These are phyloP conservation scores for Planiliza haematocheilus DNA, from an alignment of 2,113 vertebrate genomes.

Conservation along the genomic window DNA sequence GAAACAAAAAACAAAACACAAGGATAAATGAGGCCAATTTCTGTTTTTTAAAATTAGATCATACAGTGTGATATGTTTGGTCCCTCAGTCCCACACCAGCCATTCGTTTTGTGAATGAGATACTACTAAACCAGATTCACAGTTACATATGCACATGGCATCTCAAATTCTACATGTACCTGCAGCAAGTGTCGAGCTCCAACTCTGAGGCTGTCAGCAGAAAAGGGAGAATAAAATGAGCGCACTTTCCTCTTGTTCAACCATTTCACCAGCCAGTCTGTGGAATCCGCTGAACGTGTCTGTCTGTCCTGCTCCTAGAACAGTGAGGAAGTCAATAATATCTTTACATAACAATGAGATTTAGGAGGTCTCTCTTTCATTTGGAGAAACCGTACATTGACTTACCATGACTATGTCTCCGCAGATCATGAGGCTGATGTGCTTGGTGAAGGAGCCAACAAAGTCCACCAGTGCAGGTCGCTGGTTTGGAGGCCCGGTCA, in stretches of 20 bases:
- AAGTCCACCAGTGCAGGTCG: slow-evolving; percentile 85
- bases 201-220: slow-evolving; percentile 61
- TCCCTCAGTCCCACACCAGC: not conserved
- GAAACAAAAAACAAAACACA: no score
- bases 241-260: slow-evolving; percentile 80
- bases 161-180: slow-evolving; percentile 58
- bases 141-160: not conserved
- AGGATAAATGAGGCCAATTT: not conserved
- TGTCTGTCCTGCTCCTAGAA: slow-evolving; percentile 62
- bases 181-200: slow-evolving; percentile 80
- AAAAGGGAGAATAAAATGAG: slow-evolving; percentile 80
- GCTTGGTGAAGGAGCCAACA: slow-evolving; percentile 83
- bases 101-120: no score
- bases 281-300: not conserved
- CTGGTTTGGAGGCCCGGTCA: slow-evolving; percentile 81
- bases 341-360: not conserved
- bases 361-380: not conserved
- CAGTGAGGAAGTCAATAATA: no score
- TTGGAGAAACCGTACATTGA: not conserved
- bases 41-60: no score
- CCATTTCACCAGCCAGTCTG: slow-evolving; percentile 76
- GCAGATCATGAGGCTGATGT: slow-evolving; percentile 85
- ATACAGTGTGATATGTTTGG: not conserved
- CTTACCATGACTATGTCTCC: slow-evolving; percentile 82
- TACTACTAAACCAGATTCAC: no score